Evolutionary conservation across 2,888 invertebrate species (phyloP), one percentile per base, ranked within the genome.

Genomic region (Lasioglossum morio): DNA sequence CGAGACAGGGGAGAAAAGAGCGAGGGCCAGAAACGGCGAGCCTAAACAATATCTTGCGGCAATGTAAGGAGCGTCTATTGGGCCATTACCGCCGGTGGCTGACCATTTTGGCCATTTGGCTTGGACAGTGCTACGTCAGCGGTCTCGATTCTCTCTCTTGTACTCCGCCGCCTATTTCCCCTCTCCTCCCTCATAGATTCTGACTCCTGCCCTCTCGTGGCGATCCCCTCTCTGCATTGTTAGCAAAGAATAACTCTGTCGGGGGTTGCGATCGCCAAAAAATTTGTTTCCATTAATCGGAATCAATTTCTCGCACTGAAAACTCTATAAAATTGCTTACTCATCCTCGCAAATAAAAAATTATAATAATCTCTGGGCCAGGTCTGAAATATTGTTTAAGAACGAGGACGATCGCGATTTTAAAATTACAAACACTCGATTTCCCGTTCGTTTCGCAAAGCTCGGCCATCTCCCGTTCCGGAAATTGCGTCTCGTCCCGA

Each of bases 21-120:
- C 57, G 60, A 70, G 82, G 85, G 78, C 40, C 66, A 86, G 90
- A 87, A 91, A 90, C 83, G 87, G 81, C 89, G 85, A 91, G 94
- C 93, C 94, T 95, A 95, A 95, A 95, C 95, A 95, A 95, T 95
- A 95, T 95, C 94, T 94, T 94, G 94, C 93, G 94, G 94, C 94
- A 92, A 94, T 94, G 94, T 95, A 94, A 94, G 94, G 94, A 94
- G 94, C 94, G 94, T 94, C 95, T 94, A 95, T 95, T 94, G 94
- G 95, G 94, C 95, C 94, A 95, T 95, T 95, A 95, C 94, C 93
- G 92, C 92, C 92, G 92, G 93, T 93, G 91, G 94, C 93, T 94
- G 94, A 92, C 92, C 93, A 93, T 94, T 94, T 94, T 93, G 94
- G 90, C 92, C 93, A 92, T 94, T 94, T 94, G 94, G 94, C 94